Percentiles rank a stretch among this genome's conserved stretches.
These are phyloP conservation scores for Hippotragus niger DNA, from an alignment of 2,113 vertebrate genomes.

Conservation along the genomic window DNA sequence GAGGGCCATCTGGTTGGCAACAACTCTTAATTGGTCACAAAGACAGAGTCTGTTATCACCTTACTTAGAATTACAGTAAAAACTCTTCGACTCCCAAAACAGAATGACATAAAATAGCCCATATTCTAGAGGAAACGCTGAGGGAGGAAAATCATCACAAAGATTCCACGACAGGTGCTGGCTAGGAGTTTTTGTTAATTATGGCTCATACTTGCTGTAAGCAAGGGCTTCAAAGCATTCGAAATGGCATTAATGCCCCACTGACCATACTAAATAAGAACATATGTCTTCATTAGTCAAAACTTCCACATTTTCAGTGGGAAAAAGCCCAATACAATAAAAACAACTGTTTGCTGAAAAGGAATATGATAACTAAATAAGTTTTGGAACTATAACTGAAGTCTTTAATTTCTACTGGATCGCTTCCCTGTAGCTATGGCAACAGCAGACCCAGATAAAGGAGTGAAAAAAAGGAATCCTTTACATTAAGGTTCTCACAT, in stretches of 20 bases:
- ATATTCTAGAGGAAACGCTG: not conserved
- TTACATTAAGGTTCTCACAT: not conserved
- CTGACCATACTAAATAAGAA: not conserved
- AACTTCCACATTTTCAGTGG: not conserved
- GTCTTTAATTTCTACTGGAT: not conserved
- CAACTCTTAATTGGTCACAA: conserved; percentile 27
- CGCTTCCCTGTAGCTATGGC: conserved; percentile 24
- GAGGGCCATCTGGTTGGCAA: not conserved
- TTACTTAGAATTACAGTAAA: conserved; percentile 13
- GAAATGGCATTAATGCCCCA: not conserved
- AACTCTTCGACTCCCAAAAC: not conserved
- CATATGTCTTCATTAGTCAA: not conserved
- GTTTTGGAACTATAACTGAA: not conserved
- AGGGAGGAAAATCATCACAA: not conserved
- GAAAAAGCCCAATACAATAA: not conserved
- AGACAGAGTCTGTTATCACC: not conserved
- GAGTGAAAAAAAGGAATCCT: not conserved
- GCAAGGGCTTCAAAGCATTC: not conserved
- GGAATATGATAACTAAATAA: conserved; percentile 2
- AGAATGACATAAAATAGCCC: not conserved
- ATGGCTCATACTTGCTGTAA: not conserved
- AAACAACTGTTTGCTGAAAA: not conserved
- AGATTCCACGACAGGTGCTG: not conserved
- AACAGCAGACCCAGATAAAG: conserved; percentile 42
- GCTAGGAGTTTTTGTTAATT: not conserved